phyloP scores from a whole-genome alignment of 2,797 vertebrate genomes.

The Prionace glauca region DNA sequence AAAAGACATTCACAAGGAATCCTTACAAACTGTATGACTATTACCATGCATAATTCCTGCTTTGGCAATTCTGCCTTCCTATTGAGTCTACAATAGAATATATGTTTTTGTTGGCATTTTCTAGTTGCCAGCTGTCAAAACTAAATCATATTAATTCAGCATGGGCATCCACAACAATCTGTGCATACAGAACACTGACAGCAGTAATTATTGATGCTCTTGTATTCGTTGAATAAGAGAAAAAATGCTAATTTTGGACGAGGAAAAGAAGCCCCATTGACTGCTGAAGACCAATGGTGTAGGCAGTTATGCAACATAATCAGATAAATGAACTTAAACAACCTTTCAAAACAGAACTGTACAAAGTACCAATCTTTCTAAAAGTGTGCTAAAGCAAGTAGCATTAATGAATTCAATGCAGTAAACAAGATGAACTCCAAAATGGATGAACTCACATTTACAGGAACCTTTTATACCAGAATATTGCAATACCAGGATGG shows the following conservation, averaged over 20 bases:
- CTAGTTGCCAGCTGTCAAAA: not conserved
- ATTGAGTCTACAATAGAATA: not conserved
- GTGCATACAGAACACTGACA: not conserved
- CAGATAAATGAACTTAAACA: not conserved
- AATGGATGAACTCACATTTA: no score
- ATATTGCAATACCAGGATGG: no score
- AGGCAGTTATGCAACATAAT: not conserved
- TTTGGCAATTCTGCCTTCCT: not conserved
- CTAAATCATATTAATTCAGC: not conserved
- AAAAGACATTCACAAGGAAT: not conserved
- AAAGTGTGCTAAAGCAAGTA: not conserved
- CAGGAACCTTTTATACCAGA: no score
- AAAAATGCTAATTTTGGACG: not conserved
- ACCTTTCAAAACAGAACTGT: not conserved
- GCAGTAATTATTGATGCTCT: not conserved
- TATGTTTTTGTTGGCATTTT: no score
- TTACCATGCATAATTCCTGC: not conserved
- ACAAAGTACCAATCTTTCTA: not conserved
- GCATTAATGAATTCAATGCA: no score
- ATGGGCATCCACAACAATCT: not conserved
- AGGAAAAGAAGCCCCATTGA: not conserved
- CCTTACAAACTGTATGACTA: not conserved
- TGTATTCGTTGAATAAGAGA: not conserved
- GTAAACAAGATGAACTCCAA: no score
- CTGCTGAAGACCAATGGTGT: not conserved